Evolutionary conservation across 2,113 vertebrate genomes (phyloP).

Genomic region (Pavo muticus): DNA sequence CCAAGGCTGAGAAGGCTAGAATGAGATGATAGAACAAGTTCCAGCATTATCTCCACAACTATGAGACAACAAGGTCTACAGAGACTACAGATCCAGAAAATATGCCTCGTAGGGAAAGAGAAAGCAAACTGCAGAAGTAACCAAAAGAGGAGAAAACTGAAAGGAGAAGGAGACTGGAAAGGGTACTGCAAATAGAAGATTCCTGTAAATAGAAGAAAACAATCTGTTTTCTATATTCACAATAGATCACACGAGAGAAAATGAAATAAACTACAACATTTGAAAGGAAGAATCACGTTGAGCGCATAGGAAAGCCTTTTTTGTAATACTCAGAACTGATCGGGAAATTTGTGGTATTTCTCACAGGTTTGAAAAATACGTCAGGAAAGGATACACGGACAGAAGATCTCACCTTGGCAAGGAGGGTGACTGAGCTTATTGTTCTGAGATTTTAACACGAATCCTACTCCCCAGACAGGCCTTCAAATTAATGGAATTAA

Average conservation of each 20-base stretch:
- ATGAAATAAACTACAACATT: not conserved
- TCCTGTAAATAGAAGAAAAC: not conserved
- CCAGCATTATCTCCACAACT: not conserved
- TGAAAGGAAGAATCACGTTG: not conserved
- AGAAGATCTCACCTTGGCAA: not conserved
- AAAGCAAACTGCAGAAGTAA: not conserved
- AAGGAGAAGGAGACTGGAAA: not conserved
- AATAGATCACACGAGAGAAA: not conserved
- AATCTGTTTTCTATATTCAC: not conserved
- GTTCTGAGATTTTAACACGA: not conserved
- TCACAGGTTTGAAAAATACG: not conserved
- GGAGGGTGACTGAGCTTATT: not conserved
- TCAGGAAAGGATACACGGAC: not conserved
- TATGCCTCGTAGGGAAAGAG: not conserved
- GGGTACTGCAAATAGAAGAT: not conserved
- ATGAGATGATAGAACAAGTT: not conserved
- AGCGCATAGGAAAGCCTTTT: not conserved
- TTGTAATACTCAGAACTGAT: not conserved
- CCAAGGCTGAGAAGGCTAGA: not conserved
- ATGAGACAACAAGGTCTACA: not conserved
- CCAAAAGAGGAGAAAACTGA: not conserved
- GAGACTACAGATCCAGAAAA: not conserved
- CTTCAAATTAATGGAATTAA: not conserved
- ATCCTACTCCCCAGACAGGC: not conserved
- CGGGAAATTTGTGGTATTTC: not conserved